Evolutionary conservation across 2,113 vertebrate genomes (phyloP), one percentile per base, ranked within the genome.

Genomic region (Oreochromis aureus): DNA sequence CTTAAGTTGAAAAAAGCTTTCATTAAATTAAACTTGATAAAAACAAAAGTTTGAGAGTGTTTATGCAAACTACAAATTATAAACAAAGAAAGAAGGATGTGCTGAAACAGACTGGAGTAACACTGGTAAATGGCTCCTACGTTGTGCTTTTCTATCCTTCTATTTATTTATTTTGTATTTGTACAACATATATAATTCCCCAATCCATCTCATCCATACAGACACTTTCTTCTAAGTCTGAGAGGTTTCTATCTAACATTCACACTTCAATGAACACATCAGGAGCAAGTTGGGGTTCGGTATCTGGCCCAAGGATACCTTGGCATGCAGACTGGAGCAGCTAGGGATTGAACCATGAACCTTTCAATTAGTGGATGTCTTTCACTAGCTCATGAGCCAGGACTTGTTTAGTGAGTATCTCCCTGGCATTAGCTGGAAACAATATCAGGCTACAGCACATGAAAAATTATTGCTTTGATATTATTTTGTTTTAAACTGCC

Each of bases 401-500:
- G 39, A 48, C 4, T 48, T 76, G 69, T 48, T 76, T 76, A 48
- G 9, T 18, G 22, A 48, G 69, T 19, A 19, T 76, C 15, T 48
- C 24, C 22, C 22, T 48, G 71, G 44, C 71, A 30, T 76, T 48
- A 76, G 24, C 24, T 48, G 24, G 44, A 76, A 76, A 18, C 44
- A 76, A 30, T 30, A 30, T 30, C 15, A 76, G 39, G 7, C 39
- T 48, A 1, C 24, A 2, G 71, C 71, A 48, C 15, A 19, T 48
- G 44, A 6, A 76, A 48, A 48, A 76, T 11, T 30, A 76, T 48
- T 19, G 44, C 6, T 48, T 48, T 76, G 16, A 76, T 30, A 48
- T 48, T 48, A 30, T 76, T 76, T 73, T 76, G 15, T 48, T 46
- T 76, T 76, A 76, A 76, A 76, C 24, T 30, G 10, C 24, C 9